Evolutionary conservation across 2,888 invertebrate genomes (phyloP), one percentile per base, ranked within the genome.

Genomic region (Ryuthela nishihirai): DNA sequence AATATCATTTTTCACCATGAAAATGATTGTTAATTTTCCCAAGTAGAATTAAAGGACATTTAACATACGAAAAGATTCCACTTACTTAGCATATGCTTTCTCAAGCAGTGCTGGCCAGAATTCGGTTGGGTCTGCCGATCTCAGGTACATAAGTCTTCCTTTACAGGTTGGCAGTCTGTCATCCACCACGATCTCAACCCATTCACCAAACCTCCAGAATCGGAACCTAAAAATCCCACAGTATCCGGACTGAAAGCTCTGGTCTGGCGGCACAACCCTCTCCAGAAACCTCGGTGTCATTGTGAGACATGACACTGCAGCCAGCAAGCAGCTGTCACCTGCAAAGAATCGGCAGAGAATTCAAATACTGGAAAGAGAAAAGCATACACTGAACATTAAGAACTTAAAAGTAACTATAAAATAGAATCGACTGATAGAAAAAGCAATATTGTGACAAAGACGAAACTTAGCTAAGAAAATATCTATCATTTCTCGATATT

Each of bases 51-150:
- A n/a, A n/a, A n/a, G n/a, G n/a, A n/a, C n/a, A n/a, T n/a, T n/a
- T n/a, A n/a, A n/a, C n/a, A n/a, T n/a, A 6, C 43, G 34, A 36
- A 42, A 18, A 29, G 25, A 41, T 32, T 20, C 18, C 36, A 71
- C 79, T 76, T 74, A 85, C 85, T 87, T 87, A 64, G 87, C 87
- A 73, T 87, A 87, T 9, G 87, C 87, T 75, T 87, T 87, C 74
- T 88, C 88, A 39, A 88, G 75, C 42, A 88, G 77, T 20, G 87
- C 83, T 36, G 84, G 81, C 83, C 87, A 87, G 78, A 85, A 87
- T 74, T 88, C 86, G 38, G 70, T 69, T 40, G 77, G 76, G 70
- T 82, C 82, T 17, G 80, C 76, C 68, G 81, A 82, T 65, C 81
- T 81, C 49, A 82, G 77, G 69, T 80, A 81, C 45, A 84, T 77